Conservation (phyloP, 1,140 invertebrate species). For the Drosophila gunungcola region DNA sequence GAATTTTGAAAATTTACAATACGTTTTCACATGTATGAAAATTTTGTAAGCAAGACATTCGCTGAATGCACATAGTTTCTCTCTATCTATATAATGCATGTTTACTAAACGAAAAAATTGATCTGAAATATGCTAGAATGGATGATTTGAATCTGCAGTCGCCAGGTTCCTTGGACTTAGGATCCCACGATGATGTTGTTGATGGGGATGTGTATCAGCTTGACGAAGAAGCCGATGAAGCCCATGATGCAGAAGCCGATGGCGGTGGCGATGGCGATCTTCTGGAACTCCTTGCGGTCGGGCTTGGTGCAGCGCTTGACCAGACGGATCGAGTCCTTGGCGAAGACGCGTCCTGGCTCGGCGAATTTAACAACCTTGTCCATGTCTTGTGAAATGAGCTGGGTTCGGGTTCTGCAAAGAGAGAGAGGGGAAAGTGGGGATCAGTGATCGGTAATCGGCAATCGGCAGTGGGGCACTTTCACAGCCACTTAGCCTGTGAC, state of each 20-base stretch:
- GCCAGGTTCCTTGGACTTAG: conserved; percentile 77
- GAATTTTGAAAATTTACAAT: conserved; percentile 62
- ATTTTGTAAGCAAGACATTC: conserved; percentile 63
- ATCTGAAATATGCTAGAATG: conserved; percentile 46
- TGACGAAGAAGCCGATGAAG: conserved; percentile 99
- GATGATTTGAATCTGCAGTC: conserved; percentile 40
- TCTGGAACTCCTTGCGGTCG: conserved; percentile 99
- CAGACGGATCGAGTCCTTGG: conserved; percentile 98
- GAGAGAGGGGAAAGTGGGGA: background rate
- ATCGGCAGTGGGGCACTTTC: conserved; percentile 33
- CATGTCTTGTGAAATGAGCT: conserved; percentile 87
- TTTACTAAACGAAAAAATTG: conserved; percentile 63
- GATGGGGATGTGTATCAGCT: conserved; percentile 99
- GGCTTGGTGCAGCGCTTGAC: conserved; percentile 99
- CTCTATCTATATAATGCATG: conserved; percentile 37
- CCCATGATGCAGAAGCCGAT: conserved; percentile 99
- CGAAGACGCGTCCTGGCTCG: conserved; percentile 97
- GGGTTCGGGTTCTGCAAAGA: conserved; percentile 8
- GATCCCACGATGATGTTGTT: conserved; percentile 99
- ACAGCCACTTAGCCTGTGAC: conserved; percentile 39
- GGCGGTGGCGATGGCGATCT: conserved; percentile 99
- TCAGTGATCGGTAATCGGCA: background rate
- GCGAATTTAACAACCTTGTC: conserved; percentile 98
- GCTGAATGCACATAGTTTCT: conserved; percentile 65
- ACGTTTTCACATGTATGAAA: conserved; percentile 50